These are phyloP conservation scores for Nixonia krombeini DNA, from an alignment of 1,140 invertebrate genomes.

Conservation along the genomic window DNA sequence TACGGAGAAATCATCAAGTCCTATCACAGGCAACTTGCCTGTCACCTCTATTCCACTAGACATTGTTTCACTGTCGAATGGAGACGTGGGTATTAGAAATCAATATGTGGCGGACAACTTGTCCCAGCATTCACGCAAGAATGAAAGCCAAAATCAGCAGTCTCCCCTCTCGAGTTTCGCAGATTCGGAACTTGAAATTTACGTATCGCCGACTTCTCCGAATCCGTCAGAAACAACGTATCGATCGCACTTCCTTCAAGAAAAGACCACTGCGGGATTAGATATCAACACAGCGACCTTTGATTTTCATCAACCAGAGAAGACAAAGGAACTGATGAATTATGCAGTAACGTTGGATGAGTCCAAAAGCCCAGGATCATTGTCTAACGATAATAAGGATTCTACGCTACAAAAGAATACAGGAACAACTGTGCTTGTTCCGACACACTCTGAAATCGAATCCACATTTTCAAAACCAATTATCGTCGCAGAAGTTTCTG, in stretches of 20 bases:
- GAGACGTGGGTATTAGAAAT: conserved; percentile 1
- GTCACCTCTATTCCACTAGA: not conserved
- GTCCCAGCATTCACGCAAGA: not conserved
- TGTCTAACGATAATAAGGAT: not conserved
- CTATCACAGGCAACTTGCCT: not conserved
- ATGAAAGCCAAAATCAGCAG: not conserved
- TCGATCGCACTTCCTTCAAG: not conserved
- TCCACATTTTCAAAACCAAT: conserved; percentile 59
- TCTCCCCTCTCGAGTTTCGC: not conserved
- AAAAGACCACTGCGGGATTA: conserved; percentile 4
- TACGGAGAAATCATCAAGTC: not conserved
- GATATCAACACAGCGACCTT: not conserved
- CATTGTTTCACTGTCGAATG: not conserved
- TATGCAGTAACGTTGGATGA: not conserved
- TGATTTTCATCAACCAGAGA: not conserved
- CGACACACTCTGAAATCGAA: not conserved
- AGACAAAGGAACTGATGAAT: conserved; percentile 4
- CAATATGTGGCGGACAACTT: conserved; percentile 5
- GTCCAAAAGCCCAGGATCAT: conserved; percentile 1
- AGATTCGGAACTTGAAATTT: not conserved
- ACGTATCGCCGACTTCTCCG: not conserved
- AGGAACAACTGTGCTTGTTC: not conserved
- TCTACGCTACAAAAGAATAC: not conserved
- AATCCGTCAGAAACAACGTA: not conserved
- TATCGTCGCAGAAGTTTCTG: conserved; percentile 56